These are phyloP conservation scores for Perca fluviatilis DNA, from an alignment of 2,113 vertebrate species.

Conservation along the genomic window DNA sequence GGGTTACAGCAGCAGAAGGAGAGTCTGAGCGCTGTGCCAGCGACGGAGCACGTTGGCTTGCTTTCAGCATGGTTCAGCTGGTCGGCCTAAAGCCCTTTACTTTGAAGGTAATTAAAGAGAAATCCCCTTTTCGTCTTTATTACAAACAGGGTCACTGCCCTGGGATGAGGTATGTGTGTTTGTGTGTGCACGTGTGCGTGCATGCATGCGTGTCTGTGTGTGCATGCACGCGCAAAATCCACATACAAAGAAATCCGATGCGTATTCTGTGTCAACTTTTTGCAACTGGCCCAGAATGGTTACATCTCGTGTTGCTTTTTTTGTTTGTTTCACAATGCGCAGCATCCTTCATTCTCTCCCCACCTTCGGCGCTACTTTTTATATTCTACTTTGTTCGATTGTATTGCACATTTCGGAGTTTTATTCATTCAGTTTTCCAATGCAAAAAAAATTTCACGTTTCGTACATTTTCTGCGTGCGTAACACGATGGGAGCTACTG, in stretches of 20 bases:
- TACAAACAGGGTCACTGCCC: constrained; percentile 52
- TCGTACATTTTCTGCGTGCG: too few relatives aligned
- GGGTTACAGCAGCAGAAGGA: constrained; percentile 50
- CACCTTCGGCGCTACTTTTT: too few relatives aligned
- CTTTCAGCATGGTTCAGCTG: constrained; percentile 17
- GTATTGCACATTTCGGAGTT: too few relatives aligned
- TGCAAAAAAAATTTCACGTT: too few relatives aligned
- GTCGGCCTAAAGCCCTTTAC: constrained; percentile 2
- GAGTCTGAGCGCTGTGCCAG: constrained; percentile 32
- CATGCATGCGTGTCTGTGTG: background rate
- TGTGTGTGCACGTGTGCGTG: background rate
- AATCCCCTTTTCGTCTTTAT: constrained; percentile 47
- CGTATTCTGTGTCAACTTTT: background rate
- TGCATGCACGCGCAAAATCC: background rate
- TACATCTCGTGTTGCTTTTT: background rate
- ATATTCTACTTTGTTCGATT: too few relatives aligned
- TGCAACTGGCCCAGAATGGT: background rate
- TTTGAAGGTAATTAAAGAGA: constrained; percentile 58
- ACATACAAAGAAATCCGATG: background rate
- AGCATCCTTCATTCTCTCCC: background rate
- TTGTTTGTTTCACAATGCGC: background rate
- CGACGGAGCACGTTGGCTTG: constrained; percentile 32
- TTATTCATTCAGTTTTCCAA: too few relatives aligned
- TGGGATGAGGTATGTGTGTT: background rate
- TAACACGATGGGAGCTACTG: too few relatives aligned